These are phyloP conservation scores for Drosophila hamatofila DNA, from an alignment of 2,888 invertebrate genomes.

Conservation along the genomic window DNA sequence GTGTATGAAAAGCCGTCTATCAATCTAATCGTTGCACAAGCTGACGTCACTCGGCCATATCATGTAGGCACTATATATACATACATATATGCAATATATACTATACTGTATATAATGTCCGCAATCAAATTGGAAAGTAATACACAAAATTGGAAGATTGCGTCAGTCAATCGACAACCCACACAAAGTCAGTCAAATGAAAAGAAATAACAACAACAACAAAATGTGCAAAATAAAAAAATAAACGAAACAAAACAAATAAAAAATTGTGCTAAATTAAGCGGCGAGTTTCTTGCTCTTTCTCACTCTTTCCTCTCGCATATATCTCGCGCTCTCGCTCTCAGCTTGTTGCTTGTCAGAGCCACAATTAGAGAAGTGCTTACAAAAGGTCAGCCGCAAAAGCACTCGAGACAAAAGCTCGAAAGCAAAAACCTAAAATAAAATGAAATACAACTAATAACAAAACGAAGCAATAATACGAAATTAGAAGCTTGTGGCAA, in stretches of 20 bases:
- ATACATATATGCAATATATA: conserved; percentile 2
- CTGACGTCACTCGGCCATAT: conserved; percentile 41
- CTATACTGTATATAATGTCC: conserved; percentile 33
- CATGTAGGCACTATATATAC: conserved; percentile 2
- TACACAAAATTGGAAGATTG: conserved; percentile 67
- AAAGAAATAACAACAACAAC: conserved; percentile 35
- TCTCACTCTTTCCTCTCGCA: conserved; percentile 2
- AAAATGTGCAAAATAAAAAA: conserved; percentile 29
- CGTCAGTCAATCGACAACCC: conserved; percentile 66
- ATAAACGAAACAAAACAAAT: conserved; percentile 37
- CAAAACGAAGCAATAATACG: conserved; percentile 65
- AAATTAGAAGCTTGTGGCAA: conserved; percentile 77
- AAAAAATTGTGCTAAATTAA: conserved; percentile 59
- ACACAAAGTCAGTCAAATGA: conserved; percentile 35
- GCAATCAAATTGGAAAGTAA: conserved; percentile 70
- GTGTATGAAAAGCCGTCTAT: not conserved
- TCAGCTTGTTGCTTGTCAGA: conserved; percentile 49
- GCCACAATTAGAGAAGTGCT: conserved; percentile 75
- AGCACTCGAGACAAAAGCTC: conserved; percentile 59
- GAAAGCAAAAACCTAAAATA: conserved; percentile 35
- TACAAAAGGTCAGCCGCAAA: conserved; percentile 71
- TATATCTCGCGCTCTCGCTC: conserved; percentile 10
- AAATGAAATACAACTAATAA: conserved; percentile 61
- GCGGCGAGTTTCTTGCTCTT: conserved; percentile 30
- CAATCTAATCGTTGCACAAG: conserved; percentile 57